Evolutionary conservation across 2,797 vertebrate genomes (phyloP).

Genomic region (Alcedo quadribrachys): DNA sequence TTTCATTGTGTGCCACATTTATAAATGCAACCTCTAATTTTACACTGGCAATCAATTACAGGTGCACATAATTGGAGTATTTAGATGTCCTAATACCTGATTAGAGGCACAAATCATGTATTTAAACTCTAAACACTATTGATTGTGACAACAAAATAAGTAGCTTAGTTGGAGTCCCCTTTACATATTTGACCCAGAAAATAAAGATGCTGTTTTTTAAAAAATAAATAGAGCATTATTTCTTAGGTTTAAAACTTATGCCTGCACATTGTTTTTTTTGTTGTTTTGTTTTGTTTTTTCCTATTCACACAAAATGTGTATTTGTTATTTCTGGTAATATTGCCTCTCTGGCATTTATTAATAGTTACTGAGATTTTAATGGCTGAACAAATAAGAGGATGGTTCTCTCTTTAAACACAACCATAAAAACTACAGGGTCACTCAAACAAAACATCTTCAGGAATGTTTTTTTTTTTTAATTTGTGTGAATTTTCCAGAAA

Average conservation of each 20-base stretch:
- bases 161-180: not conserved
- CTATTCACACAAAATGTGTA: accelerated
- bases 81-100: not conserved
- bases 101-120: not conserved
- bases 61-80: not conserved
- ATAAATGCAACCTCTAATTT: not conserved
- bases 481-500: not conserved
- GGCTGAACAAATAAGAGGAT: not conserved
- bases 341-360: accelerated
- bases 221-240: not conserved
- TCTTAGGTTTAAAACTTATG: not conserved
- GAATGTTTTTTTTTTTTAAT: not conserved
- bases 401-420: not conserved
- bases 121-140: not conserved
- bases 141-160: not conserved
- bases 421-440: not conserved
- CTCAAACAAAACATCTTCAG: not conserved
- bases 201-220: not conserved
- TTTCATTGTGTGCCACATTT: not conserved
- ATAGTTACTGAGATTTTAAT: not conserved
- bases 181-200: not conserved
- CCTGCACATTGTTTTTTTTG: accelerated
- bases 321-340: not conserved
- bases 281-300: too few species aligned
- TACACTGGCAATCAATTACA: not conserved